Base-by-base conservation (phyloP, 64 coral and sea anemone species). In the Hydrozoanthus tunicans region DNA sequence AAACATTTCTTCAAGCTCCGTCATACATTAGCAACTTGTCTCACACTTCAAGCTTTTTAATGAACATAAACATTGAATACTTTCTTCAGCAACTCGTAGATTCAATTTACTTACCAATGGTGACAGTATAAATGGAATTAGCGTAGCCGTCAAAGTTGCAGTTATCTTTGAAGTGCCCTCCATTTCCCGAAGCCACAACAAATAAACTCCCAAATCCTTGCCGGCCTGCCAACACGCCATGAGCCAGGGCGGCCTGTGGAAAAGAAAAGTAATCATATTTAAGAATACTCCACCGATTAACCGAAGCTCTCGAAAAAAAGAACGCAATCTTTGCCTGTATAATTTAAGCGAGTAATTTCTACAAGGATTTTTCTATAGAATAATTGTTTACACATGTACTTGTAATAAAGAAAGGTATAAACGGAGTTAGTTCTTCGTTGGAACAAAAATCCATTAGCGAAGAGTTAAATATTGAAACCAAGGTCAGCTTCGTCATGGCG, bases 81-180 rank as follows among this genome's bases (percentile, higher is more conserved):
- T 20, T 20, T 20, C 20, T 20, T 11, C 9, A 3, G 51, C 7
- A 52, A 4, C 64, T 66, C 17, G 1, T 52, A 7, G 10, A 73
- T 9, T 9, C 3, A 86, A 55, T 9, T 4, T 79, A 73, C 91
- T 91, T 51, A 99, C 97, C 97, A 92, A 99, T 99, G 66, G 97
- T 99, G 54, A 99, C 97, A 68, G 97, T 99, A 58, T 95, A 99
- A 69, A 99, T 99, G 10, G 97, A 99, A 84, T 99, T 99, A 20
- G 97, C 97, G 89, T 99, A 99, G 62, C 97, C 97, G 90, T 99
- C 97, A 92, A 99, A 99, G 80, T 99, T 99, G 27, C 97, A 99
- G 53, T 99, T 99, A 79, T 99, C 97, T 90, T 95, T 95, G 51
- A 95, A 99, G 75, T 99, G 94, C 26, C 97, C 97, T 56, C 97